phyloP scores from a whole-genome alignment of 1,140 invertebrate species.

The Stenopsyche tienmushanensis region DNA sequence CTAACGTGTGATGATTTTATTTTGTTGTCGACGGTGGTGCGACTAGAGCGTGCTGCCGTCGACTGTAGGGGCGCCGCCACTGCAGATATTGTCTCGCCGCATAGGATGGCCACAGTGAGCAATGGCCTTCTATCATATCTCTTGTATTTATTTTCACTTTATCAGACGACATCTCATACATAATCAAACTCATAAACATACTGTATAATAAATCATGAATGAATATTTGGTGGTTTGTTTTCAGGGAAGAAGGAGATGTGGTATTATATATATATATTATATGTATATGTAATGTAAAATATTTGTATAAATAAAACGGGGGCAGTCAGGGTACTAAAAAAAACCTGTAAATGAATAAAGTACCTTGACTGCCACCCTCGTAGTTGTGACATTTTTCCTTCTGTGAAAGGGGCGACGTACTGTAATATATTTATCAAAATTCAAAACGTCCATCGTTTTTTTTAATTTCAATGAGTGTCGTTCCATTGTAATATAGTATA shows the following conservation, averaged over 20 bases:
- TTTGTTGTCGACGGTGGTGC: conserved; percentile 42
- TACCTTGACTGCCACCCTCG: conserved; percentile 54
- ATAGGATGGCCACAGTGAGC: conserved; percentile 34
- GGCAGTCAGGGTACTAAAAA: conserved; percentile 50
- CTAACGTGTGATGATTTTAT: conserved; percentile 54
- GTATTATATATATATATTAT: conserved; percentile 36
- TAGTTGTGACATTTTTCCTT: conserved; percentile 60
- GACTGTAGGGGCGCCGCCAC: conserved; percentile 43
- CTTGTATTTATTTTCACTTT: conserved; percentile 41
- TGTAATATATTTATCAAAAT: conserved; percentile 51
- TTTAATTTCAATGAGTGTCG: conserved; percentile 59
- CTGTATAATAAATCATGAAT: conserved; percentile 48
- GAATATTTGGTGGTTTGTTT: conserved; percentile 55
- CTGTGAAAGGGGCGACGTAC: conserved; percentile 60
- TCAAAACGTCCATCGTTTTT: conserved; percentile 57
- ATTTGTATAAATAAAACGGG: conserved; percentile 48
- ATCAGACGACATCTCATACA: conserved; percentile 55
- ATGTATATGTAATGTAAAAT: conserved; percentile 48
- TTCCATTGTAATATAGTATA: conserved; percentile 54
- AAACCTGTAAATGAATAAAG: conserved; percentile 43
- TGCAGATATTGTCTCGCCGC: conserved; percentile 32
- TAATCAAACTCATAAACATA: conserved; percentile 44
- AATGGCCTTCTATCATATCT: conserved; percentile 38
- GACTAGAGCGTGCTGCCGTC: not conserved
- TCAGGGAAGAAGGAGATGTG: conserved; percentile 54